Percentiles rank a stretch among this genome's conserved stretches.
phyloP scores from a whole-genome alignment of 2,113 vertebrate genomes.

The Ginglymostoma cirratum region DNA sequence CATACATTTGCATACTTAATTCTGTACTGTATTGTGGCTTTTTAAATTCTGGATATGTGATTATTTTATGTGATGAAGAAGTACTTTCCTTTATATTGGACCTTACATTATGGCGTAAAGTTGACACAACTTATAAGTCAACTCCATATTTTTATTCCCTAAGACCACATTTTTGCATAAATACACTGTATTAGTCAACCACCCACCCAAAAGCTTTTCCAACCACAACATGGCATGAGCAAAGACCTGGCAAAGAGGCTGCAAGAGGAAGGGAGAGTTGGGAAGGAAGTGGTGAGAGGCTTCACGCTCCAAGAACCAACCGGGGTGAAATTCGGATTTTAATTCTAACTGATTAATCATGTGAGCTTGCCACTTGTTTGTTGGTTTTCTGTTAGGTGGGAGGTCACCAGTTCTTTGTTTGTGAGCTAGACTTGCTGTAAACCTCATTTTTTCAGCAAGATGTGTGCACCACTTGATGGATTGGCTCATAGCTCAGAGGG shows the following conservation, averaged over 20 bases:
- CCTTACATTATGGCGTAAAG: not conserved
- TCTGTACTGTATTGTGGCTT: not conserved
- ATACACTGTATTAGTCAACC: too few relatives aligned
- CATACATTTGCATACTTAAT: not conserved
- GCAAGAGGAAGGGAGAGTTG: not conserved
- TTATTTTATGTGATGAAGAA: not conserved
- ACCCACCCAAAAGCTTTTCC: too few relatives aligned
- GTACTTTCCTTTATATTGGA: not conserved
- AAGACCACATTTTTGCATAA: too few relatives aligned
- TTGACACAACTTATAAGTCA: too few relatives aligned
- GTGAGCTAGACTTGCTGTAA: not conserved
- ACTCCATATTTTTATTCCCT: too few relatives aligned
- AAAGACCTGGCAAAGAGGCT: not conserved
- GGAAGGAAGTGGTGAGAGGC: not conserved
- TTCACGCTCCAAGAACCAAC: not conserved
- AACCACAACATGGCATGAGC: not conserved
- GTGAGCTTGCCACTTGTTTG: not conserved
- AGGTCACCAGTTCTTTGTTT: not conserved
- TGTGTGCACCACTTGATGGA: not conserved
- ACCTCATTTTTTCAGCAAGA: not conserved
- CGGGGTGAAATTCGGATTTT: not conserved
- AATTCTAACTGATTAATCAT: not conserved
- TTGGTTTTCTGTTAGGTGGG: not conserved
- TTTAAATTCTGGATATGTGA: too few relatives aligned
- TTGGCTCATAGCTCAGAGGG: not conserved